Evolutionary conservation across 2,797 vertebrate genomes (phyloP).

Genomic region (Poeciliopsis paucimaculata): DNA sequence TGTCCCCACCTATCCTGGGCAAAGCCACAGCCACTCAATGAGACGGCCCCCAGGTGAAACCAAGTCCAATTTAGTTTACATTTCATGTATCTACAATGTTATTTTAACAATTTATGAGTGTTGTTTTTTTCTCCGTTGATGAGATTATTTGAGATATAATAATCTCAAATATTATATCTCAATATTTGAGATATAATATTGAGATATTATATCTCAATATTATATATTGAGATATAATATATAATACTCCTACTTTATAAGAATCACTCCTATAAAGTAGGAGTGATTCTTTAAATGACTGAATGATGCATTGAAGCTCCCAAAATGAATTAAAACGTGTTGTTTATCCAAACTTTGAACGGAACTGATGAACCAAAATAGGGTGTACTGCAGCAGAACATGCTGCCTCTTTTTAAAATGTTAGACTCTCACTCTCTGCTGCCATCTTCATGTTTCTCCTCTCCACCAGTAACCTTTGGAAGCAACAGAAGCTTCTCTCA

Average conservation of each 20-base stretch:
- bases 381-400: background rate
- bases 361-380: background rate
- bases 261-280: no score
- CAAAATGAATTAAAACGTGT: background rate
- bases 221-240: no score
- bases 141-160: no score
- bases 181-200: no score
- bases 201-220: no score
- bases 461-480: conserved; percentile 93
- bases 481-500: conserved; percentile 96
- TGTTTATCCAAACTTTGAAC: background rate
- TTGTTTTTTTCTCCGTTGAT: background rate
- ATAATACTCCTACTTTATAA: no score
- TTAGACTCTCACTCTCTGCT: background rate
- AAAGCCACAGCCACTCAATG: conserved; percentile 96
- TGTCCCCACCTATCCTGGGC: conserved; percentile 98
- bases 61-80: background rate
- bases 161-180: no score
- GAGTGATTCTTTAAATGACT: conserved; percentile 5
- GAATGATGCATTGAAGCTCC: conserved; percentile 3
- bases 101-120: background rate
- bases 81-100: background rate
- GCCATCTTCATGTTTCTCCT: background rate
- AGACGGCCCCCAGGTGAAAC: conserved; percentile 93
- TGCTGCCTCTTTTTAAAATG: background rate